These are phyloP conservation scores for Hermaeophaga mercurialis DNA, from an alignment of 2,888 invertebrate species.

Conservation along the genomic window DNA sequence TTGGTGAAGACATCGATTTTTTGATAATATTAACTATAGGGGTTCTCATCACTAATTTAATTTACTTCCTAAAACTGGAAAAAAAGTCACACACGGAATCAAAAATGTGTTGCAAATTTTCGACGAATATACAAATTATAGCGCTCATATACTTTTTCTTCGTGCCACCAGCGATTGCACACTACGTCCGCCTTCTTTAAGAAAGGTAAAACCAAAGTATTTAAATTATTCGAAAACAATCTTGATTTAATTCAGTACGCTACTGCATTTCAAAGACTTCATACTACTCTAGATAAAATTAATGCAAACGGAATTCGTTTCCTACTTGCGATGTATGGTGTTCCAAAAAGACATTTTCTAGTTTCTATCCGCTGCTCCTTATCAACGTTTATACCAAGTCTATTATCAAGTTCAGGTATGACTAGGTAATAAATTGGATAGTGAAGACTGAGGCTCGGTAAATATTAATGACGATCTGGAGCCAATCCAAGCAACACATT, in stretches of 20 bases:
- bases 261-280: conserved; percentile 2
- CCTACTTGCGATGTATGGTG: neutral
- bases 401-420: conserved; percentile 29
- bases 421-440: conserved; percentile 23
- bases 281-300: conserved; percentile 10
- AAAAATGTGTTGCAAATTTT: neutral
- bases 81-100: neutral
- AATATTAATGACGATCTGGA: conserved; percentile 24
- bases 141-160: neutral
- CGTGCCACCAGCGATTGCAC: neutral
- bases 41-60: neutral
- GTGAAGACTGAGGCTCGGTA: conserved; percentile 25
- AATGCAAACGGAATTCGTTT: conserved; percentile 10
- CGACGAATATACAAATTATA: neutral
- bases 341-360: neutral
- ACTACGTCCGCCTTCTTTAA: neutral
- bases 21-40: neutral
- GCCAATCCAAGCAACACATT: too few species aligned
- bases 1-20: too few species aligned
- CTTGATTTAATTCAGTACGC: conserved; percentile 4
- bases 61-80: neutral
- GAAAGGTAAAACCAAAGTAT: neutral
- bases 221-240: conserved; percentile 7
- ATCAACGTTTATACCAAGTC: conserved; percentile 25
- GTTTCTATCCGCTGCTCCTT: conserved; percentile 23